These are phyloP conservation scores for Orthosia incerta DNA, from an alignment of 2,888 invertebrate genomes.

Conservation along the genomic window DNA sequence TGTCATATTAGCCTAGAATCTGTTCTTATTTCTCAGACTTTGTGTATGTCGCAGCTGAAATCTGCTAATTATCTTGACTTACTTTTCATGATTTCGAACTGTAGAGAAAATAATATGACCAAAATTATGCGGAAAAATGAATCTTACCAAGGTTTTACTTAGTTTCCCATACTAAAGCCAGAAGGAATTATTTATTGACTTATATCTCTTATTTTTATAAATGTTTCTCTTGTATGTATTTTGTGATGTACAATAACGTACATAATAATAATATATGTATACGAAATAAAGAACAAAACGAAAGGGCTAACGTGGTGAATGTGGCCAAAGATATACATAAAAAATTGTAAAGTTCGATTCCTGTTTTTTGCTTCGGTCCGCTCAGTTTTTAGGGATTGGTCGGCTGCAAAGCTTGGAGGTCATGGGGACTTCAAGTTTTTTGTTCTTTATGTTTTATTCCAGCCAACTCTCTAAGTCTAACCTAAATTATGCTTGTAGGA, in stretches of 20 bases:
- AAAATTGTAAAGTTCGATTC: conserved; percentile 19
- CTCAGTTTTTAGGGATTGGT: conserved; percentile 44
- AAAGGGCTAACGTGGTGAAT: conserved; percentile 22
- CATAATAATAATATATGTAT: no score
- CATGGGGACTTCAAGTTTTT: conserved; percentile 35
- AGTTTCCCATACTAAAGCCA: neutral
- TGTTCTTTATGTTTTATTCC: conserved; percentile 38
- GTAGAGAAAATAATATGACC: neutral
- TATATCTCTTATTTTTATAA: neutral
- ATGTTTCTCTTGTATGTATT: no score
- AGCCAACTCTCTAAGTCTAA: conserved; percentile 30
- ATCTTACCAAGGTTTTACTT: neutral
- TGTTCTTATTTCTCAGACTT: neutral
- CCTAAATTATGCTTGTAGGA: conserved; percentile 11
- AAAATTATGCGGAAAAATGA: neutral
- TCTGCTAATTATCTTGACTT: conserved; percentile 15
- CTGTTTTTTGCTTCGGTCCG: conserved; percentile 30
- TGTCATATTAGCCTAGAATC: neutral
- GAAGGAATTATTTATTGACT: neutral
- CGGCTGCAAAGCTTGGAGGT: conserved; percentile 41
- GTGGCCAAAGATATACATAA: conserved; percentile 20
- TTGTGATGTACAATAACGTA: no score
- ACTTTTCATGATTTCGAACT: conserved; percentile 24
- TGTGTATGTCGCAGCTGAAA: conserved; percentile 20
- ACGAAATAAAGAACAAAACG: neutral